phyloP scores from a whole-genome alignment of 2,797 vertebrate genomes.

The Cossypha caffra region DNA sequence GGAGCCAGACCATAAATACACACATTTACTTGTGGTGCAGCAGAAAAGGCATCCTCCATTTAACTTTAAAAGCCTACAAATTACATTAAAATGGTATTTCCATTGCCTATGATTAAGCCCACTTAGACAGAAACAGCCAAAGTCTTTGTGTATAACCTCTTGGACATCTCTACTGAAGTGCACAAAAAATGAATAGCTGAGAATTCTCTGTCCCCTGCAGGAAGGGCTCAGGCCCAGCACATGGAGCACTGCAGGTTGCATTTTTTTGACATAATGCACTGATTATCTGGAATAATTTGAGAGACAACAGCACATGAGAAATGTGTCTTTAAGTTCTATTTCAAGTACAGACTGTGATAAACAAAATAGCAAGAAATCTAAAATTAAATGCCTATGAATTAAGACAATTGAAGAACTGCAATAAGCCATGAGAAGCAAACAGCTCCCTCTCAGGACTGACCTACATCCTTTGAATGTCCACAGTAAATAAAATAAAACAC shows the following conservation, averaged over 20 bases:
- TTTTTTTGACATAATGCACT: not conserved
- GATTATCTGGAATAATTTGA: not conserved
- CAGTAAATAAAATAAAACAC: not conserved
- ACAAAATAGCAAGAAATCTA: conserved; percentile 3
- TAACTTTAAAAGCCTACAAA: not conserved
- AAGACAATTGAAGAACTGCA: not conserved
- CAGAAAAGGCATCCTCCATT: not conserved
- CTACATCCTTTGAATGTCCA: not conserved
- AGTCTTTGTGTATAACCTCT: not conserved
- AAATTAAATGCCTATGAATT: not conserved
- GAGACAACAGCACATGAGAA: not conserved
- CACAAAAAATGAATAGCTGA: not conserved
- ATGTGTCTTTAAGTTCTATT: not conserved
- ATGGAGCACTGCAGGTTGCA: not conserved
- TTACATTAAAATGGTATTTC: not conserved
- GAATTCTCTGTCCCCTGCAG: not conserved
- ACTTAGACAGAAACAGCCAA: not conserved
- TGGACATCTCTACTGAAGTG: not conserved
- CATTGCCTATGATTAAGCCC: not conserved
- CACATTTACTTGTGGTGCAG: not conserved
- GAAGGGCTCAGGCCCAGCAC: not conserved
- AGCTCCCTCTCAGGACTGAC: not conserved
- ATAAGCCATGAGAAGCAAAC: not conserved
- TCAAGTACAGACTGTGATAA: not conserved
- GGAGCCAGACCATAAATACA: not conserved